Percentiles rank a stretch among this genome's conserved stretches.
Conservation (phyloP, 2,888 invertebrate species). For the Drosophila subsilvestris region DNA sequence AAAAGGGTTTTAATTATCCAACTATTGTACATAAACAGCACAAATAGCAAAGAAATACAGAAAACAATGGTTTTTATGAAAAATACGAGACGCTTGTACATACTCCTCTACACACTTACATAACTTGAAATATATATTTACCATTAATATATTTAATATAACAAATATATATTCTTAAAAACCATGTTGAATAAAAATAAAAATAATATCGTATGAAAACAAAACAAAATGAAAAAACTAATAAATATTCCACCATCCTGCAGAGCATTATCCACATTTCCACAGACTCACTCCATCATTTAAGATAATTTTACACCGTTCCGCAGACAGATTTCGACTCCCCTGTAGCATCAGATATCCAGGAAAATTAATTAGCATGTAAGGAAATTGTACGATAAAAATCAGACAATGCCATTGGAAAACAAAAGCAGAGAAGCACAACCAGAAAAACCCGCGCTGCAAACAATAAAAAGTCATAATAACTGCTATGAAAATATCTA, state of each 20-base stretch:
- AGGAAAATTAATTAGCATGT: constrained; percentile 73
- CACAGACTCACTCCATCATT: constrained; percentile 18
- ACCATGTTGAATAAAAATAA: constrained; percentile 31
- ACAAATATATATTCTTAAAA: constrained; percentile 8
- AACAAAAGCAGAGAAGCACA: constrained; percentile 23
- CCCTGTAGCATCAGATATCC: constrained; percentile 24
- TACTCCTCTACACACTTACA: constrained; percentile 6
- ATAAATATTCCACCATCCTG: constrained; percentile 12
- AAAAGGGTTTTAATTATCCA: not conserved
- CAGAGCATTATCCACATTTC: constrained; percentile 28
- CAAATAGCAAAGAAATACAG: not conserved
- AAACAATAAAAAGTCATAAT: constrained; percentile 62
- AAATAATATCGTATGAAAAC: constrained; percentile 8
- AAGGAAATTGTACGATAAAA: constrained; percentile 72
- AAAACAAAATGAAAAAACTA: not conserved
- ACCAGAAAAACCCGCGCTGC: constrained; percentile 11
- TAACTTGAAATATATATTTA: constrained; percentile 10
- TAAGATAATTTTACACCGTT: constrained; percentile 30
- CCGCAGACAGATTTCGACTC: not conserved
- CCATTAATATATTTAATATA: constrained; percentile 36
- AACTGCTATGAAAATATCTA: constrained; percentile 60
- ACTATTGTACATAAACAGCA: constrained; percentile 1
- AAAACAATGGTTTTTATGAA: constrained; percentile 7
- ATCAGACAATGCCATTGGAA: constrained; percentile 61
- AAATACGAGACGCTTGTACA: constrained; percentile 2